These are phyloP conservation scores for Peromyscus nudipes DNA, from an alignment of 2,797 vertebrate species.

Conservation along the genomic window DNA sequence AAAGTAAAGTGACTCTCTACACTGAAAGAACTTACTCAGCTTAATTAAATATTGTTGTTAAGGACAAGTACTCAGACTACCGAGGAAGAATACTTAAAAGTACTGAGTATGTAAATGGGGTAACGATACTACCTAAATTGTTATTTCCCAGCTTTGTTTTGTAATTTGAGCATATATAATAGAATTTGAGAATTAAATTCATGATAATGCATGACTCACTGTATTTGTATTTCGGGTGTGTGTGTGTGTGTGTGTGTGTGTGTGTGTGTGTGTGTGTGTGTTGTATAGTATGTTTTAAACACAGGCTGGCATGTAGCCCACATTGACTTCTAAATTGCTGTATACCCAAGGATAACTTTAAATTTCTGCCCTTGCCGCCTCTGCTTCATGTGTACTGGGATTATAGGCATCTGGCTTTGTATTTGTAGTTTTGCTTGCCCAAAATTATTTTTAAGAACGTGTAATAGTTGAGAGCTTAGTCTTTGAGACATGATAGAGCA, in stretches of 20 bases:
- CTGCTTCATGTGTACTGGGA: not conserved
- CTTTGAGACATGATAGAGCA: not conserved
- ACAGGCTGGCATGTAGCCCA: not conserved
- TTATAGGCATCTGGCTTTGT: not conserved
- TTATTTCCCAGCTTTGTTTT: conserved; percentile 56
- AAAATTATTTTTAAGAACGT: conserved; percentile 22
- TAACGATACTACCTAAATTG: conserved; percentile 20
- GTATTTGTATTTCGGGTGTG: conserved; percentile 57
- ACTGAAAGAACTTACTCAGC: conserved; percentile 38
- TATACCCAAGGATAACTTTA: not conserved
- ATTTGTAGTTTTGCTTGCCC: conserved; percentile 51
- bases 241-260: not conserved
- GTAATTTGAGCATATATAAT: conserved; percentile 20
- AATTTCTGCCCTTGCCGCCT: not conserved
- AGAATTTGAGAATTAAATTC: conserved; percentile 59
- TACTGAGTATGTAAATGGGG: not conserved
- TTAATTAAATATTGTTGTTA: conserved; percentile 73
- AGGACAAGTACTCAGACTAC: conserved; percentile 43
- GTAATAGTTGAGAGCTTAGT: not conserved
- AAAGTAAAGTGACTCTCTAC: not conserved
- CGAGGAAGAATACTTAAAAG: conserved; percentile 51
- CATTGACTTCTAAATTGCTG: not conserved
- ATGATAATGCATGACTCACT: not conserved
- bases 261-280: not conserved
- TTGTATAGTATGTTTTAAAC: not conserved